Percentiles rank a stretch among this genome's conserved stretches.
Conservation (phyloP, 2,797 vertebrate genomes). For the Liparis tanakae region DNA sequence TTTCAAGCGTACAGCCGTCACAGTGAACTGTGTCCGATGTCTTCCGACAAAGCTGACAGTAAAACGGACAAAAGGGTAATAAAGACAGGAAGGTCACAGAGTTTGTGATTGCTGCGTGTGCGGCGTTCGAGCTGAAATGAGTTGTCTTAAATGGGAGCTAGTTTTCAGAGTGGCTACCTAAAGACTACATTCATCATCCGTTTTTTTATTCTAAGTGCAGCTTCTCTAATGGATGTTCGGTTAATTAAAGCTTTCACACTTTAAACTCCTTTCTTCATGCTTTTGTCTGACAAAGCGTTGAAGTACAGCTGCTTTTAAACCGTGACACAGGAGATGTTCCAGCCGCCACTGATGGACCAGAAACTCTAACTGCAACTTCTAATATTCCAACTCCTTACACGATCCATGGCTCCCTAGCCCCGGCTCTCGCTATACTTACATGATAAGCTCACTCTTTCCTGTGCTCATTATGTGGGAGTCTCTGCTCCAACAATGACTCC, state of each 20-base stretch:
- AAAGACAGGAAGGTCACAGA: conserved; percentile 14
- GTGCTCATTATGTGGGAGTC: conserved; percentile 47
- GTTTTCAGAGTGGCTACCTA: neutral
- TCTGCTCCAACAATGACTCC: conserved; percentile 53
- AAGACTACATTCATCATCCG: neutral
- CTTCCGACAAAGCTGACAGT: conserved; percentile 11
- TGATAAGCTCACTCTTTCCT: conserved; percentile 67
- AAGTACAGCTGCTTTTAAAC: conserved; percentile 31
- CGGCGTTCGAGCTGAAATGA: neutral
- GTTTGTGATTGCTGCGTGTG: conserved; percentile 27
- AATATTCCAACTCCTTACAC: conserved; percentile 62
- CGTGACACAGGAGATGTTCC: conserved; percentile 31
- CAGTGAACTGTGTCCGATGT: conserved; percentile 19
- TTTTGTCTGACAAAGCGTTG: conserved; percentile 14
- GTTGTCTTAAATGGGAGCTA: neutral
- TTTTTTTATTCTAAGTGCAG: conserved; percentile 1
- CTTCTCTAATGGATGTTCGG: conserved; percentile 7
- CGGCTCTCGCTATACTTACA: conserved; percentile 57
- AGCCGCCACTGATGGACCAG: conserved; percentile 16
- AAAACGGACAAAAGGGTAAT: conserved; percentile 8
- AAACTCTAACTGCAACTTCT: conserved; percentile 61
- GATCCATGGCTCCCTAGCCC: conserved; percentile 42
- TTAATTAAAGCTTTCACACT: conserved; percentile 19
- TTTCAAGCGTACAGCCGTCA: conserved; percentile 48
- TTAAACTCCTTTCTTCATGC: conserved; percentile 2